Conservation (phyloP, 2,888 invertebrate genomes). For the Poecilobothrus nobilitatus region DNA sequence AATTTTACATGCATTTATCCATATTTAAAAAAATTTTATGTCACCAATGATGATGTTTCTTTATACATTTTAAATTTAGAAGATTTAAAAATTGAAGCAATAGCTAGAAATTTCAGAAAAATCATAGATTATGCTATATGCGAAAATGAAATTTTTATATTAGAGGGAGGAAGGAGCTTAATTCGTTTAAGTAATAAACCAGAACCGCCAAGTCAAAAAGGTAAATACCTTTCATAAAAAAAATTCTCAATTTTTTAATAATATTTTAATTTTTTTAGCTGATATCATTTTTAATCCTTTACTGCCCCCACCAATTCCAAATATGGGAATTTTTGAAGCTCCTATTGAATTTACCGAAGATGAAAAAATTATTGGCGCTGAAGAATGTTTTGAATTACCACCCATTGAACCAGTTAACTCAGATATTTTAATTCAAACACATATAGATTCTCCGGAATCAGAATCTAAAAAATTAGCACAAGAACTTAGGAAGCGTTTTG, state of each 20-base stretch:
- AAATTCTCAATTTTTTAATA: no score
- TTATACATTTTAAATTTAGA: slow-evolving; percentile 70
- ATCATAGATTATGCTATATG: slow-evolving; percentile 36
- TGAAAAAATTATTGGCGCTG: slow-evolving; percentile 51
- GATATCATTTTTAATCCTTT: slow-evolving; percentile 40
- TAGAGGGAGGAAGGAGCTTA: slow-evolving; percentile 70
- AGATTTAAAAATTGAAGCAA: slow-evolving; percentile 56
- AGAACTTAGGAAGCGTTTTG: slow-evolving; percentile 47
- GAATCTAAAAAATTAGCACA: slow-evolving; percentile 20
- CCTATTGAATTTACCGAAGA: slow-evolving; percentile 43
- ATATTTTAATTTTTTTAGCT: no score
- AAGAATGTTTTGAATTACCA: slow-evolving; percentile 67
- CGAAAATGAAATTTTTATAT: slow-evolving; percentile 63
- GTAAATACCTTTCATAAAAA: slow-evolving; percentile 32
- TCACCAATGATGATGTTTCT: slow-evolving; percentile 62
- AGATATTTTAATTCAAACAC: slow-evolving; percentile 42
- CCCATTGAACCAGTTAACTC: slow-evolving; percentile 49
- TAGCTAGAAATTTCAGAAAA: slow-evolving; percentile 54
- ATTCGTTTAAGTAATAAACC: slow-evolving; percentile 68
- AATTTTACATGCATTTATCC: slow-evolving; percentile 56
- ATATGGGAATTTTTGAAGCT: slow-evolving; percentile 33
- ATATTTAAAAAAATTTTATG: slow-evolving; percentile 62
- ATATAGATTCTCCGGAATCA: slow-evolving; percentile 37
- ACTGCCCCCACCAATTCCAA: slow-evolving; percentile 38
- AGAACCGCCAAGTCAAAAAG: slow-evolving; percentile 49